Percentiles rank a stretch among this genome's conserved stretches.
Conservation (phyloP, 2,797 vertebrate genomes). For the Clarias laeviceps region DNA sequence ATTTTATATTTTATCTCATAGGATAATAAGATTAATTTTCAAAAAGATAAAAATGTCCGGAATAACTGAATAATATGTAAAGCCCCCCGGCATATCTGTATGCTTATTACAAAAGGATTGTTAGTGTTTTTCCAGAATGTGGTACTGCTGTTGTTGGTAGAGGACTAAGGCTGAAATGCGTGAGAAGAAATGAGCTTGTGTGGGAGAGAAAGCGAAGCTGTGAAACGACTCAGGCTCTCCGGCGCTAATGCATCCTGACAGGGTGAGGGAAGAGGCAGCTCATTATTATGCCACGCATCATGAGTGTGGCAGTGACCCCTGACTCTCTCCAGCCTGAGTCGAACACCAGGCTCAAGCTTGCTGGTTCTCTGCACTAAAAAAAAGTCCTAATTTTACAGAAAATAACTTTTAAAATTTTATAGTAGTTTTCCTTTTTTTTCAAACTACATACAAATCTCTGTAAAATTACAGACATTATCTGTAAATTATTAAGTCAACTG, state of each 20-base stretch:
- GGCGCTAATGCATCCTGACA: slow-evolving; percentile 58
- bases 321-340: slow-evolving; percentile 51
- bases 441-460: no score
- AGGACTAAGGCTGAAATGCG: slow-evolving; percentile 3
- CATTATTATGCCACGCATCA: slow-evolving; percentile 62
- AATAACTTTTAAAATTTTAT: no score
- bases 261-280: slow-evolving; percentile 60
- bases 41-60: neutral
- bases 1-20: neutral
- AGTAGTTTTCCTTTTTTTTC: no score
- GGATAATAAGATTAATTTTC: neutral
- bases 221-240: slow-evolving; percentile 40
- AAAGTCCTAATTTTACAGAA: no score
- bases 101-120: neutral
- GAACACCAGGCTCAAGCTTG: slow-evolving; percentile 40
- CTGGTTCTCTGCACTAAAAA: neutral
- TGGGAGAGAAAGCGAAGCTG: slow-evolving; percentile 33
- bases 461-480: no score
- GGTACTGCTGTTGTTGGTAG: neutral
- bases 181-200: slow-evolving; percentile 29
- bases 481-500: no score
- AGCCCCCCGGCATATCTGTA: neutral
- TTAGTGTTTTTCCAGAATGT: neutral
- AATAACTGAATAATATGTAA: neutral
- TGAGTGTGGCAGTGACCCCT: slow-evolving; percentile 59